Evolutionary conservation across 35 echinoderm and acorn worm genomes (phyloP).

Genomic region (Stichopus chloronotus): DNA sequence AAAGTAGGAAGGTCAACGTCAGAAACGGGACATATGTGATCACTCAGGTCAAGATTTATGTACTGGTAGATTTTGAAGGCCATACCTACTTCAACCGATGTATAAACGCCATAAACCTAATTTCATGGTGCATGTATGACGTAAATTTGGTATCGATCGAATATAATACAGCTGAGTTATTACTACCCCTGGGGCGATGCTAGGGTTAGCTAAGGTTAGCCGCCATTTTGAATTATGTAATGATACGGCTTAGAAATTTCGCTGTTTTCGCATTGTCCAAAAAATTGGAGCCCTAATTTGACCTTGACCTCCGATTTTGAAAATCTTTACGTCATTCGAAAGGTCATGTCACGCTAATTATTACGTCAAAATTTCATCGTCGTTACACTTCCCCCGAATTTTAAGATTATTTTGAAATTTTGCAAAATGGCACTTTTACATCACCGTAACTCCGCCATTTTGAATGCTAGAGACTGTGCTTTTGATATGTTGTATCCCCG

Average conservation of each 20-base stretch:
- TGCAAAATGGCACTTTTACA: not conserved
- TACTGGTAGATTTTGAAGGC: not conserved
- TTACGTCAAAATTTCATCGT: not conserved
- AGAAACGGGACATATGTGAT: not conserved
- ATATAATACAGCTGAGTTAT: not conserved
- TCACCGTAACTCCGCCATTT: slow-evolving; percentile 8
- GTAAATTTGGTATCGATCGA: not conserved
- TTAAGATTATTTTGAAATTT: not conserved
- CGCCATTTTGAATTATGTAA: not conserved
- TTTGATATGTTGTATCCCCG: not conserved
- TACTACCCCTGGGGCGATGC: not conserved
- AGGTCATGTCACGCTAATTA: not conserved
- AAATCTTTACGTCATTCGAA: not conserved
- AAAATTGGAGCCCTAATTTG: not conserved
- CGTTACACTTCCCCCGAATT: not conserved
- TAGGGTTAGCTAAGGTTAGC: not conserved
- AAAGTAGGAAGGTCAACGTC: not conserved
- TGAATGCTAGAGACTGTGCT: not conserved
- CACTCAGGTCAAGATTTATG: not conserved
- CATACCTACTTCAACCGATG: not conserved
- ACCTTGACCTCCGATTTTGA: not conserved
- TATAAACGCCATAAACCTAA: not conserved
- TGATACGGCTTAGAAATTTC: not conserved
- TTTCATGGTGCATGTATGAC: not conserved
- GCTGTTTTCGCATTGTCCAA: not conserved